These are phyloP conservation scores for Phyto melanocephala DNA, from an alignment of 2,888 invertebrate species.

Conservation along the genomic window DNA sequence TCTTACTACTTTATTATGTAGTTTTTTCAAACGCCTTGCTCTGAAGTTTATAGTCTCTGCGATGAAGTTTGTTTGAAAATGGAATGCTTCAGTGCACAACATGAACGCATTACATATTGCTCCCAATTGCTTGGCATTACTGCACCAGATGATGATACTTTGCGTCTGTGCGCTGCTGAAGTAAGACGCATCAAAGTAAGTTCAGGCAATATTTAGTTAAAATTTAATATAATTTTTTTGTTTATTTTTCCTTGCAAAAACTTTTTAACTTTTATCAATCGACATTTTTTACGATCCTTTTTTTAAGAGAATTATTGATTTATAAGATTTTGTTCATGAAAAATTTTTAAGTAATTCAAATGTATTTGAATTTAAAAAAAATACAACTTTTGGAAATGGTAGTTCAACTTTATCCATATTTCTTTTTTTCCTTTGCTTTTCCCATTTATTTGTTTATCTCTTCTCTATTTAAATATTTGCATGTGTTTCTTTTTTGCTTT, in stretches of 20 bases:
- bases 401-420: neutral
- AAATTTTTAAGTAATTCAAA: too few species aligned
- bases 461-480: conserved; percentile 31
- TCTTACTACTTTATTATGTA: conserved; percentile 66
- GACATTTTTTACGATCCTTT: too few species aligned
- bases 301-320: too few species aligned
- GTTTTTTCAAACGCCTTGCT: conserved; percentile 84
- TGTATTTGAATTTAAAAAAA: too few species aligned
- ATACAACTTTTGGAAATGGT: too few species aligned
- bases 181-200: conserved; percentile 86
- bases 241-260: neutral
- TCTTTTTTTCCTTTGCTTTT: neutral
- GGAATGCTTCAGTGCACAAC: conserved; percentile 83
- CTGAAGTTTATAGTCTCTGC: conserved; percentile 84
- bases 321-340: too few species aligned
- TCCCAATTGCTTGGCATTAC: conserved; percentile 91
- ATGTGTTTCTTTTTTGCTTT: neutral
- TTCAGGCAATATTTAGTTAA: conserved; percentile 24
- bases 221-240: conserved; percentile 1
- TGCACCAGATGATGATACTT: conserved; percentile 89
- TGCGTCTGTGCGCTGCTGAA: conserved; percentile 88
- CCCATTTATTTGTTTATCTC: neutral
- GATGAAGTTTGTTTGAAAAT: conserved; percentile 86
- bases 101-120: conserved; percentile 85
- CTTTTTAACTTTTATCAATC: neutral